Percentiles rank a stretch among this genome's conserved stretches.
Evolutionary conservation across 2,797 vertebrate species (phyloP).

Genomic region (Catostomus latipinnis): DNA sequence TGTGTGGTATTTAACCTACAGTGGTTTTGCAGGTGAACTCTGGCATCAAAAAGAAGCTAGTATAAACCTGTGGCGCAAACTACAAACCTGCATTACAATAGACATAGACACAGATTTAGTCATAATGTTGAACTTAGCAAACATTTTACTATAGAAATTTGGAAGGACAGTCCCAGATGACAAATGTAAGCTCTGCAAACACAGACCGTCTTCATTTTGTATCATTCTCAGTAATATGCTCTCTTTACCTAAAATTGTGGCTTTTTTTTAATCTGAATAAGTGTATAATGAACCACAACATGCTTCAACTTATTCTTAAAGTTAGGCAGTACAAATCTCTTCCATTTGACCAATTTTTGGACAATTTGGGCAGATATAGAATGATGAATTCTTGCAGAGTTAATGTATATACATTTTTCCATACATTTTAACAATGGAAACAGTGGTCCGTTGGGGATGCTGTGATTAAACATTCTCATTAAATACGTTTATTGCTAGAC

Average conservation of each 20-base stretch:
- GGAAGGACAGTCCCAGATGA: conserved; percentile 26
- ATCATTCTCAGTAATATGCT: not conserved
- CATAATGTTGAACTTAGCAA: conserved; percentile 8
- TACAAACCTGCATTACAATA: not conserved
- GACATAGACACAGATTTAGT: conserved; percentile 23
- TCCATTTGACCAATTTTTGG: not conserved
- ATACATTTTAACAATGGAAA: too few relatives aligned
- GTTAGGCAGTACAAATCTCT: too few relatives aligned
- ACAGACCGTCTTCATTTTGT: not conserved
- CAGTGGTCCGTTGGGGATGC: too few relatives aligned
- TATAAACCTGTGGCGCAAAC: not conserved
- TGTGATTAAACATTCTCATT: too few relatives aligned
- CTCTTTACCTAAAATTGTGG: conserved; percentile 14
- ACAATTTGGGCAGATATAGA: not conserved
- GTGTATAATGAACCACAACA: too few relatives aligned
- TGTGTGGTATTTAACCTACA: not conserved
- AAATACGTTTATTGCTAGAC: too few relatives aligned
- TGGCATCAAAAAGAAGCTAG: not conserved
- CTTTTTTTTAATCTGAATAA: too few relatives aligned
- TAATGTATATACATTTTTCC: too few relatives aligned
- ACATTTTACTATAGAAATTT: conserved; percentile 24
- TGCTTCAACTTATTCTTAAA: too few relatives aligned
- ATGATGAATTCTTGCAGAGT: too few relatives aligned
- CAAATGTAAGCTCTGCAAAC: conserved; percentile 4
- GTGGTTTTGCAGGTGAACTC: not conserved